Percentiles rank a stretch among this genome's conserved stretches.
Conservation (phyloP, 2,797 vertebrate species). For the Pipistrellus pipistrellus region DNA sequence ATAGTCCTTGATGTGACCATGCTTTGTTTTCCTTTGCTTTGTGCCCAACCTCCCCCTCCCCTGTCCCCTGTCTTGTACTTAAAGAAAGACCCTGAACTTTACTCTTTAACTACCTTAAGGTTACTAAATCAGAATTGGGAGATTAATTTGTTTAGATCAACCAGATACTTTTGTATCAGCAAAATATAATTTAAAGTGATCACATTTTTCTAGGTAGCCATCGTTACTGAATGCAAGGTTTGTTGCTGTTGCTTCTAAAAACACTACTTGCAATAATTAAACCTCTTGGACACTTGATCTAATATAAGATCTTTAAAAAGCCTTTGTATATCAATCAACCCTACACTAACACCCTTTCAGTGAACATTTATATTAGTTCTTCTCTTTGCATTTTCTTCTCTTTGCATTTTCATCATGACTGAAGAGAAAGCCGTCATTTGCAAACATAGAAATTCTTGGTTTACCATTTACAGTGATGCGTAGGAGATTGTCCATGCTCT, state of each 20-base stretch:
- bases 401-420: background rate
- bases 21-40: background rate
- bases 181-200: conserved; percentile 13
- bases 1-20: background rate
- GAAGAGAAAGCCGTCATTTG: background rate
- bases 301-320: background rate
- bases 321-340: background rate
- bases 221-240: background rate
- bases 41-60: background rate
- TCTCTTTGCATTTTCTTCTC: background rate
- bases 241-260: conserved; percentile 18
- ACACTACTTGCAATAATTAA: background rate
- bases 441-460: background rate
- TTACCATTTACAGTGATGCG: background rate
- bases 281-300: background rate
- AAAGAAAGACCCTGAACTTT: background rate
- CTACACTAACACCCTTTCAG: background rate
- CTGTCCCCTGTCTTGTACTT: background rate
- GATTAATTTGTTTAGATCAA: background rate
- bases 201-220: background rate
- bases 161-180: background rate
- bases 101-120: background rate
- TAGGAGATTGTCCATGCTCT: background rate
- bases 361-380: background rate
- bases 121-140: background rate